phyloP scores from a whole-genome alignment of 2,797 vertebrate genomes.

The Melanotaenia trifasciata region DNA sequence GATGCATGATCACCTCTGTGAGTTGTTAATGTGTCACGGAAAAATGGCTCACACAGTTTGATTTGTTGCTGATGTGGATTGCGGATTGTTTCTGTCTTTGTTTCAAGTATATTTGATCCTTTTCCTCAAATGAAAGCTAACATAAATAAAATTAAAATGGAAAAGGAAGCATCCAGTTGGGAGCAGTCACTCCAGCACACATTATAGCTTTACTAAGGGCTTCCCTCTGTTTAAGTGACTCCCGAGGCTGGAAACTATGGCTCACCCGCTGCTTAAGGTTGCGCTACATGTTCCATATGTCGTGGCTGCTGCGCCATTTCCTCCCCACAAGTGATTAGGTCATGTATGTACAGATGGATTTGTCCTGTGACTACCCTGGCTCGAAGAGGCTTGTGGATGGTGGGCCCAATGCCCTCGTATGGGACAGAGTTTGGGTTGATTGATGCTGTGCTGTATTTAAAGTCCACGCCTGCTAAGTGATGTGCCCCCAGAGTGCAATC shows the following conservation, averaged over 20 bases:
- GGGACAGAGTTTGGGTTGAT: conserved; percentile 35
- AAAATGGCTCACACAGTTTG: conserved; percentile 17
- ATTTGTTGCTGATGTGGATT: conserved; percentile 17
- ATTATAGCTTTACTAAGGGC: conserved; percentile 38
- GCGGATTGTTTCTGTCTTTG: conserved; percentile 25
- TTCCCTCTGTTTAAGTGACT: conserved; percentile 52
- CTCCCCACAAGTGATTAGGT: conserved; percentile 54
- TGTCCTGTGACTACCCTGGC: conserved; percentile 22
- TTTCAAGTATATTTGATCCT: not conserved
- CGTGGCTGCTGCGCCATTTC: conserved; percentile 38
- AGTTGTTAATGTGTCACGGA: conserved; percentile 52
- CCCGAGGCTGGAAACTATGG: conserved; percentile 66
- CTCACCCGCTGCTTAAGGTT: conserved; percentile 45
- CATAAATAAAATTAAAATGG: conserved; percentile 14
- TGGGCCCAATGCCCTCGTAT: conserved; percentile 3
- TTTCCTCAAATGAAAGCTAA: not conserved
- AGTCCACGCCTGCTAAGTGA: conserved; percentile 48
- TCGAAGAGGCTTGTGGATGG: conserved; percentile 7
- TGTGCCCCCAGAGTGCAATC: conserved; percentile 58
- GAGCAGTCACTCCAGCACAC: conserved; percentile 16
- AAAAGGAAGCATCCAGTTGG: conserved; percentile 21
- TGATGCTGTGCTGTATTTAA: conserved; percentile 52
- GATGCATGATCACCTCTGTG: conserved; percentile 24
- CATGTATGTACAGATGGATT: conserved; percentile 34
- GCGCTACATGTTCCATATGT: conserved; percentile 55